phyloP scores from a whole-genome alignment of 1,140 invertebrate species.

The Parapsyche elsis region DNA sequence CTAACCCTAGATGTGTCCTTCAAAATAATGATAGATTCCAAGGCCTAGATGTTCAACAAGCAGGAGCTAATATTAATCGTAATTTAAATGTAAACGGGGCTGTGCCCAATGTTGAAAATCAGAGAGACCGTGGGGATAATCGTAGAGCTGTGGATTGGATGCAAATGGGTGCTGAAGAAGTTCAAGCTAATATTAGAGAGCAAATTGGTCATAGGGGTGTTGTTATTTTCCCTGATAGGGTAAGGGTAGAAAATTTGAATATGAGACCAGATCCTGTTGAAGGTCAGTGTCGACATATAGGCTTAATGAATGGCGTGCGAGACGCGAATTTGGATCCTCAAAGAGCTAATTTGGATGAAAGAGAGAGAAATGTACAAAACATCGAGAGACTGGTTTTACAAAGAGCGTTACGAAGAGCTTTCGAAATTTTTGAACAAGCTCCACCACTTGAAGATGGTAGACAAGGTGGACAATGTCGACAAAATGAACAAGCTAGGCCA shows the following conservation, averaged over 20 bases:
- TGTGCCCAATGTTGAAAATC: background rate
- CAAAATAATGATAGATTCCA: constrained; percentile 1
- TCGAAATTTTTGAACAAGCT: background rate
- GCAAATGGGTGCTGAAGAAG: background rate
- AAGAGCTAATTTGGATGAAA: background rate
- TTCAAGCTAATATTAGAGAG: background rate
- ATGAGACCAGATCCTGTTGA: background rate
- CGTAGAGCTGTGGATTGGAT: background rate
- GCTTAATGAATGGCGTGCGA: background rate
- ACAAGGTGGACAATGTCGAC: constrained; percentile 13
- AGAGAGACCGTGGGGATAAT: constrained; percentile 1
- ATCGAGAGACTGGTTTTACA: background rate
- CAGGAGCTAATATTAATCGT: background rate
- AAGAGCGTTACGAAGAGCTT: background rate
- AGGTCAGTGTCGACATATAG: background rate
- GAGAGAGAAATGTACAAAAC: constrained; percentile 9
- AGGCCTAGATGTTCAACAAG: background rate
- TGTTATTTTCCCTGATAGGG: background rate
- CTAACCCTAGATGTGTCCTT: background rate
- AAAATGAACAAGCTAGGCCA: background rate
- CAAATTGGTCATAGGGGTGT: background rate
- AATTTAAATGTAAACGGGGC: background rate
- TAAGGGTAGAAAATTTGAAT: background rate
- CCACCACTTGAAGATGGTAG: background rate
- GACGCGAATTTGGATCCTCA: background rate